Evolutionary conservation across 2,113 vertebrate genomes (phyloP).

Genomic region (Plectropomus leopardus): DNA sequence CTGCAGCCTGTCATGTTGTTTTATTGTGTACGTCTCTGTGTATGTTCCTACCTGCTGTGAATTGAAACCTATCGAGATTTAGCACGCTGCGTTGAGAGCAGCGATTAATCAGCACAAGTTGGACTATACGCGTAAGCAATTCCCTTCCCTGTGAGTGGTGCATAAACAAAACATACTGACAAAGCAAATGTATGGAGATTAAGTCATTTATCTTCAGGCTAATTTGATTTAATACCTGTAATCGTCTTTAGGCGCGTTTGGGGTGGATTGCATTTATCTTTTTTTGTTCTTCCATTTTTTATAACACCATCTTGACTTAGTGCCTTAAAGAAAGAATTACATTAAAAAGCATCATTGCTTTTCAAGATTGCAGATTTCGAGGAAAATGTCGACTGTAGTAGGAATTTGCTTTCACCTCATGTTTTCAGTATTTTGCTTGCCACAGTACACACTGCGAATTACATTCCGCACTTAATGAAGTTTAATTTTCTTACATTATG

Average conservation of each 20-base stretch:
- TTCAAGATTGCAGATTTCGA: not conserved
- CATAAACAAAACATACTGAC: conserved; percentile 62
- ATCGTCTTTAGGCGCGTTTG: conserved; percentile 16
- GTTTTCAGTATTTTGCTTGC: not conserved
- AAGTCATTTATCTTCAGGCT: conserved; percentile 66
- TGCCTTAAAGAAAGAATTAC: not conserved
- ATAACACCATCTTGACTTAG: not conserved
- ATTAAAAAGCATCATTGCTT: not conserved
- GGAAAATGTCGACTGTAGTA: no score
- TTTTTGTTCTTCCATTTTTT: not conserved
- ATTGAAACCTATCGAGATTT: conserved; percentile 50
- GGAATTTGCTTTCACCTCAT: not conserved
- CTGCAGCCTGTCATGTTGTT: conserved; percentile 53
- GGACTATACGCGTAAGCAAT: conserved; percentile 46
- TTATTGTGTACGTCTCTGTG: conserved; percentile 28
- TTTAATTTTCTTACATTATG: not conserved
- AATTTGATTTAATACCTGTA: conserved; percentile 63
- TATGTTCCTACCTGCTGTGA: conserved; percentile 38
- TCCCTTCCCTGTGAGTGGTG: conserved; percentile 43
- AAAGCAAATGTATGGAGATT: conserved; percentile 59
- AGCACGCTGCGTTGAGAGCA: conserved; percentile 28
- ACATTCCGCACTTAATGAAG: not conserved
- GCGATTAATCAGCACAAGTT: conserved; percentile 67
- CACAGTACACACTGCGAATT: not conserved
- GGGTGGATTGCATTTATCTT: conserved; percentile 9